Base-by-base conservation (phyloP, 2,888 invertebrate species). In the Drosophila setosimentum region DNA sequence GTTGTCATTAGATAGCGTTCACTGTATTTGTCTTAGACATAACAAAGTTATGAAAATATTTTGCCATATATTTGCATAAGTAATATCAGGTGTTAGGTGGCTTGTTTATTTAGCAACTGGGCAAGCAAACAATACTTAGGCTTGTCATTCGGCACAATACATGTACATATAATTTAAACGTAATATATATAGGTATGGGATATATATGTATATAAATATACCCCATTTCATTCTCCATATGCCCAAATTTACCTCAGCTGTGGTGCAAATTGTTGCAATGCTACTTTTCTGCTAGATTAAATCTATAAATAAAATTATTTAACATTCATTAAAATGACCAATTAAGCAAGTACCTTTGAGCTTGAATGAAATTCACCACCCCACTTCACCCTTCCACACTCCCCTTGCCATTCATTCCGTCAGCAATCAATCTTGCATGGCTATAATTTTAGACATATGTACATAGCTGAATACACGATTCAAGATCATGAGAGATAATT, bases 401-500 rank as follows among this genome's bases (percentile, higher is more conserved):
- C 11, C 35, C 13, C 27, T 27, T 45, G 24, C 27, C 45, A 45
- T 24, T 45, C 16, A 45, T 45, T 16, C 24, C 24, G 13, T 4
- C 16, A 40, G 53, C 18, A 51, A 78, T 78, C 59, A 74, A 78
- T 63, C 69, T 66, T 57, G 69, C 62, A 40, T 69, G 66, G 65
- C 33, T 61, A 48, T 70, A 64, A 70, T 69, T 64, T 53, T 71
- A 54, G 50, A 67, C 50, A 76, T 37, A 61, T 63, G 54, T n/a
- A 40, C 37, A 30, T 49, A 35, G 30, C 54, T 40, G 53, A 71
- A 48, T 62, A 50, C 71, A 63, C 67, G 76, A 49, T 73, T 77
- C 80, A 78, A 76, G 76, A 78, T 71, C 80, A 80, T 49, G 53
- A 37, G 57, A 51, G 71, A 78, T 75, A 70, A 75, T 64, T 76